Evolutionary conservation across 2,113 vertebrate species (phyloP).

Genomic region (Lepisosteus oculatus): DNA sequence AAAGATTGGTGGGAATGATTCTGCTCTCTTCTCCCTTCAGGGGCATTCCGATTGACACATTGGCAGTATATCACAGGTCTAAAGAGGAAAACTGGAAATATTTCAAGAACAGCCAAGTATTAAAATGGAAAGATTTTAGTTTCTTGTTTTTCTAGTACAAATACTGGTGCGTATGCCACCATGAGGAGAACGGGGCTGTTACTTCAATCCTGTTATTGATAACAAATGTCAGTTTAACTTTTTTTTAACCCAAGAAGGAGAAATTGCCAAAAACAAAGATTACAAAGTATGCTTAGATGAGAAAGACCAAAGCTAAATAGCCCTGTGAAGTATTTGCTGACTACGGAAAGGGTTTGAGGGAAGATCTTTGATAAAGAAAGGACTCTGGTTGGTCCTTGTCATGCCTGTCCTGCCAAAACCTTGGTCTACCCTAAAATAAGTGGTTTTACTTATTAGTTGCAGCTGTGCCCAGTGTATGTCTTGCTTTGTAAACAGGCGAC

Average conservation of each 20-base stretch:
- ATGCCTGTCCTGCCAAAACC: background rate
- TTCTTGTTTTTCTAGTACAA: background rate
- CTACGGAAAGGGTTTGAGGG: background rate
- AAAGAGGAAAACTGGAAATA: constrained; percentile 23
- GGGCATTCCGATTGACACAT: constrained; percentile 32
- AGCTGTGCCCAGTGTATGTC: constrained; percentile 19
- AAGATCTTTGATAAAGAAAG: constrained; percentile 13
- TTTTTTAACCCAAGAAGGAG: background rate
- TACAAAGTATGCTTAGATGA: constrained; percentile 13
- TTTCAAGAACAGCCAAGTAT: constrained; percentile 25
- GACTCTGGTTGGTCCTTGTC: constrained; percentile 7
- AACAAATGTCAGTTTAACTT: constrained; percentile 9
- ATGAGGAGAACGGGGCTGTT: constrained; percentile 14
- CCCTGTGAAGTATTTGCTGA: constrained; percentile 5
- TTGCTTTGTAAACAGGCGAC: constrained; percentile 16
- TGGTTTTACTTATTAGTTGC: constrained; percentile 33
- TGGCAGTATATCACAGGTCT: constrained; percentile 35
- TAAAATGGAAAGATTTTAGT: constrained; percentile 29
- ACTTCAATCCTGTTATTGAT: constrained; percentile 13
- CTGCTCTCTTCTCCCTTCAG: constrained; percentile 19
- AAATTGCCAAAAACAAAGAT: background rate
- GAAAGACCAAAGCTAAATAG: constrained; percentile 9
- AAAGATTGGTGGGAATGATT: constrained; percentile 19
- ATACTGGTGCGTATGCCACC: constrained; percentile 22
- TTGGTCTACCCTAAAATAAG: constrained; percentile 14